Percentiles rank a stretch among this genome's conserved stretches.
Evolutionary conservation across 2,888 invertebrate genomes (phyloP).

Genomic region (Ditylenchus weischeri): DNA sequence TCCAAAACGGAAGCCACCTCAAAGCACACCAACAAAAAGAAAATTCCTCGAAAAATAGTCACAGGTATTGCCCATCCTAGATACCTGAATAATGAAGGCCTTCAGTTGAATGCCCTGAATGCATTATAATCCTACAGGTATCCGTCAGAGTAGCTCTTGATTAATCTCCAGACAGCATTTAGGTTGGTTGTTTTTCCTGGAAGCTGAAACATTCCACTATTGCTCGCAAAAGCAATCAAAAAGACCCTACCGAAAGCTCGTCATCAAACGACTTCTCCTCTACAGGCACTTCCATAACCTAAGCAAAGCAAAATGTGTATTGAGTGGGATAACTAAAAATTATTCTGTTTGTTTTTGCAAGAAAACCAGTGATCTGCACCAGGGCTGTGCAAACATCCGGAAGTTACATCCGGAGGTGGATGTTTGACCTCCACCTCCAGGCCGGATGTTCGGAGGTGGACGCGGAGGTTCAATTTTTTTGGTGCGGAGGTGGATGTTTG

Average conservation of each 20-base stretch:
- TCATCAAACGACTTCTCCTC: conserved; percentile 34
- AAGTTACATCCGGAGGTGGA: no score
- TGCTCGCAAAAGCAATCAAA: not conserved
- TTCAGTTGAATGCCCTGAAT: no score
- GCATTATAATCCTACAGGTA: conserved; percentile 18
- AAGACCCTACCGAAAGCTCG: conserved; percentile 27
- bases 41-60: conserved; percentile 50
- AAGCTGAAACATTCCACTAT: conserved; percentile 24
- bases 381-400: no score
- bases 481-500: no score
- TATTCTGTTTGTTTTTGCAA: no score
- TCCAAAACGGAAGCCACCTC: conserved; percentile 54
- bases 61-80: conserved; percentile 45
- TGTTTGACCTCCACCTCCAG: no score
- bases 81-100: conserved; percentile 4
- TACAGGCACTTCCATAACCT: conserved; percentile 35
- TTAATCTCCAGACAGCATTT: conserved; percentile 36
- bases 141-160: conserved; percentile 44
- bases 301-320: no score
- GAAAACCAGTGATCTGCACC: no score
- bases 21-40: conserved; percentile 55
- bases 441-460: no score
- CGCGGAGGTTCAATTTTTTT: no score
- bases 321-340: no score
- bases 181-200: conserved; percentile 37